A percentile compares a stretch with the other conserved stretches of the same genome.
phyloP scores from a whole-genome alignment of 2,888 invertebrate species.

The Dasypogon diadema region DNA sequence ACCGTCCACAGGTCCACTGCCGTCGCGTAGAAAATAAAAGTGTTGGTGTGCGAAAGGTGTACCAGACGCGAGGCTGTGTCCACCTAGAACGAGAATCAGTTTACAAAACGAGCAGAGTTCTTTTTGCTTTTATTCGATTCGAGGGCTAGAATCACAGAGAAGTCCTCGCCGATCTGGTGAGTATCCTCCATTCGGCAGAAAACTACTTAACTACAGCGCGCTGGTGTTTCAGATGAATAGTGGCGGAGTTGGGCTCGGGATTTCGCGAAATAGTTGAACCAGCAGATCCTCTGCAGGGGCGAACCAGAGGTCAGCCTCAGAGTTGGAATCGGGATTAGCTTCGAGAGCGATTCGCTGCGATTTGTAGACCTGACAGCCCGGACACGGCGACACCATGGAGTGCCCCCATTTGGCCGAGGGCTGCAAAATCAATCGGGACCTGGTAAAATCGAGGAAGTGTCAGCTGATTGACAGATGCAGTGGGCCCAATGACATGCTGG shows the following conservation, averaged over 20 bases:
- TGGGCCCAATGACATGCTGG: conserved; percentile 66
- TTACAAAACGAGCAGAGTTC: conserved; percentile 6
- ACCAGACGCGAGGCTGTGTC: neutral
- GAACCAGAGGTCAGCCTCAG: conserved; percentile 22
- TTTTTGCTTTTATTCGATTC: conserved; percentile 7
- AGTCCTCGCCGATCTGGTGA: conserved; percentile 7
- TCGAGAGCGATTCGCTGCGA: too few species aligned
- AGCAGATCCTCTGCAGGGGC: neutral
- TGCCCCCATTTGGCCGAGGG: conserved; percentile 78
- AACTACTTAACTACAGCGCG: neutral
- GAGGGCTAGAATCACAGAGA: neutral
- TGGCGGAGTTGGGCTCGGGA: neutral
- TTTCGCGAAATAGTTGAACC: neutral
- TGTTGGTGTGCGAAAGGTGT: neutral
- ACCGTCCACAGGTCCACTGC: too few species aligned
- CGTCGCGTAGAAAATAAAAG: conserved; percentile 15
- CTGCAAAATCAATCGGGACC: conserved; percentile 72
- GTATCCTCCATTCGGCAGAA: neutral
- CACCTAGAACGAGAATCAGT: neutral
- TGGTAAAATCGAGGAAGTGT: conserved; percentile 69
- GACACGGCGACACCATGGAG: conserved; percentile 71
- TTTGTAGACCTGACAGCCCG: too few species aligned
- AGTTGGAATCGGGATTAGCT: neutral
- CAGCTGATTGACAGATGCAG: conserved; percentile 73
- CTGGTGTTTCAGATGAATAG: conserved; percentile 13